phyloP scores from a whole-genome alignment of 2,113 vertebrate genomes.

The Taurulus bubalis region DNA sequence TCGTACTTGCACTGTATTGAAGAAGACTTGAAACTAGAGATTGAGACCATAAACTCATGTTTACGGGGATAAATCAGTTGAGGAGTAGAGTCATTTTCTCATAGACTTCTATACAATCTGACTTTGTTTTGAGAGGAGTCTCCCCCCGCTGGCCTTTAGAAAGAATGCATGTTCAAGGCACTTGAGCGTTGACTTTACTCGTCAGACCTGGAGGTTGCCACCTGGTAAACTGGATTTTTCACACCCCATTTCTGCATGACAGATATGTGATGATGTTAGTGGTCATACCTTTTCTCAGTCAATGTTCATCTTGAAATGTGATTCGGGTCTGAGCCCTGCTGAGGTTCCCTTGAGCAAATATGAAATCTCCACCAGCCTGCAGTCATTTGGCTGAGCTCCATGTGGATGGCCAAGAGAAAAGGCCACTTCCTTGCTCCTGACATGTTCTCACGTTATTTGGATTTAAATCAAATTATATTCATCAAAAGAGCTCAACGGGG shows the following conservation, averaged over 20 bases:
- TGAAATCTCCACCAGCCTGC: not conserved
- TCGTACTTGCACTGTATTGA: too few relatives aligned
- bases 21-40: too few relatives aligned
- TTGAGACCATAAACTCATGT: too few relatives aligned
- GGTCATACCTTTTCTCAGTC: not conserved
- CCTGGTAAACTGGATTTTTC: too few relatives aligned
- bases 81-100: not conserved
- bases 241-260: too few relatives aligned
- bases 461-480: constrained; percentile 13
- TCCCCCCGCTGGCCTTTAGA: too few relatives aligned
- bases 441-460: not conserved
- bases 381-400: not conserved
- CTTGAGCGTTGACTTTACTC: too few relatives aligned
- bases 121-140: too few relatives aligned
- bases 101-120: not conserved
- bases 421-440: not conserved
- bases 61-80: too few relatives aligned
- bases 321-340: not conserved
- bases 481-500: not conserved
- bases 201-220: too few relatives aligned
- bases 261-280: not conserved
- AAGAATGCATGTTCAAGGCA: too few relatives aligned
- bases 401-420: constrained; percentile 1
- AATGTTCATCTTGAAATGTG: not conserved
- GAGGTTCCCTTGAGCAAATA: not conserved